Evolutionary conservation across 2,113 vertebrate species (phyloP).

Genomic region (Mormyrus iriodes): DNA sequence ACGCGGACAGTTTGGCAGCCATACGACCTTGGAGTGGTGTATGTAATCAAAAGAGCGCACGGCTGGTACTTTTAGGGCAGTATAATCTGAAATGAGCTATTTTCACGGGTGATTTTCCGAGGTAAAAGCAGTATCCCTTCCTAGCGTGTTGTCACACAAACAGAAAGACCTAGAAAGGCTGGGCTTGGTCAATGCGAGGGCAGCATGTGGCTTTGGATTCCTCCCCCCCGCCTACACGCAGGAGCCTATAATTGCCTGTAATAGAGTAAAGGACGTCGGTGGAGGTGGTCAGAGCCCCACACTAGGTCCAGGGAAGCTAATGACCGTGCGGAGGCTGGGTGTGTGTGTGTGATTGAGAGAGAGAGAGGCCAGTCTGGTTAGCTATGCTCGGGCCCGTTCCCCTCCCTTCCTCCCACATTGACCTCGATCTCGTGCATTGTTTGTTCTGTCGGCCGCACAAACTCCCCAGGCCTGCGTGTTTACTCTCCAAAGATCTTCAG

Average conservation of each 20-base stretch:
- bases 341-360: conserved; percentile 17
- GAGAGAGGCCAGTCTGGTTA: not conserved
- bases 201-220: not conserved
- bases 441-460: not conserved
- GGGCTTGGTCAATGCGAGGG: conserved; percentile 2
- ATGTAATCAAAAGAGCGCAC: not conserved
- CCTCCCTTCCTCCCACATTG: conserved; percentile 15
- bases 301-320: conserved; percentile 20
- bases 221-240: conserved; percentile 11
- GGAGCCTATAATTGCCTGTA: conserved; percentile 14
- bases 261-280: conserved; percentile 16
- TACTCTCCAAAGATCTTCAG: not conserved
- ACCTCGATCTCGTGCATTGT: not conserved
- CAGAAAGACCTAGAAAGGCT: not conserved
- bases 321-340: conserved; percentile 18
- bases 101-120: not conserved
- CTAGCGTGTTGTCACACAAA: conserved; percentile 2
- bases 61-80: not conserved
- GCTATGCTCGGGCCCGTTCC: not conserved
- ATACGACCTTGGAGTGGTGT: not conserved
- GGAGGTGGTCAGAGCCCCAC: conserved; percentile 19
- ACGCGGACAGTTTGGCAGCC: not conserved
- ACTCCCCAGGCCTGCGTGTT: not conserved
- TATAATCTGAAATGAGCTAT: not conserved
- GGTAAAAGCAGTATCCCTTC: not conserved